Evolutionary conservation across 2,113 vertebrate genomes (phyloP).

Genomic region (Chamaetylas fuelleborni): DNA sequence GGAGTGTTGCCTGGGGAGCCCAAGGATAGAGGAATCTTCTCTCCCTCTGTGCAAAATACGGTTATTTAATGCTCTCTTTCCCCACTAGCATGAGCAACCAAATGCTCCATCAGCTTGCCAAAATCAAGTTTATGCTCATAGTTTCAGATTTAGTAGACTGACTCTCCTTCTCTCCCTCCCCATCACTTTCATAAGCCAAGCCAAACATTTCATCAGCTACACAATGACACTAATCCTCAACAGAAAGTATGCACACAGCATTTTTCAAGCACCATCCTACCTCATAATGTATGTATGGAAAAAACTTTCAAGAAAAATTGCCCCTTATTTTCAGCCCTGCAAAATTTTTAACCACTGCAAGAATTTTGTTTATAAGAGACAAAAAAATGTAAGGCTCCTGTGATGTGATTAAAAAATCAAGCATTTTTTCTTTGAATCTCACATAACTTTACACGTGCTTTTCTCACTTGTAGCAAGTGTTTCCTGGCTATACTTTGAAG

Average conservation of each 20-base stretch:
- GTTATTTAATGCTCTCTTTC: background rate
- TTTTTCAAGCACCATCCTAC: background rate
- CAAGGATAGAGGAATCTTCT: background rate
- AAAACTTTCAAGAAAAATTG: background rate
- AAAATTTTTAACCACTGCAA: background rate
- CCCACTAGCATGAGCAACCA: background rate
- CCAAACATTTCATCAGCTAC: background rate
- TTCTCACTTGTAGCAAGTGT: background rate
- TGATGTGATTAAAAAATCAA: background rate
- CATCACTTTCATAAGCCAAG: background rate
- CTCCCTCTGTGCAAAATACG: rapidly evolving
- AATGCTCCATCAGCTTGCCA: background rate
- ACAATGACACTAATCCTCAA: background rate
- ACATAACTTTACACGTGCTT: background rate
- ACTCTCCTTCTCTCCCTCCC: background rate
- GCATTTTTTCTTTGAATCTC: background rate
- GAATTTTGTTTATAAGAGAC: background rate
- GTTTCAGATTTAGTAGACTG: background rate
- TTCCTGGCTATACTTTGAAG: background rate
- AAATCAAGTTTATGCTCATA: background rate
- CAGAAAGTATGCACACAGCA: background rate
- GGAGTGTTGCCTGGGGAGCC: background rate
- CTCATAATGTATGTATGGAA: background rate
- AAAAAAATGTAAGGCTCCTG: background rate
- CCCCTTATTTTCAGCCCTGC: background rate